Evolutionary conservation across 2,797 vertebrate species (phyloP), one percentile per base, ranked within the genome.

Genomic region (Hydrolagus colliei): DNA sequence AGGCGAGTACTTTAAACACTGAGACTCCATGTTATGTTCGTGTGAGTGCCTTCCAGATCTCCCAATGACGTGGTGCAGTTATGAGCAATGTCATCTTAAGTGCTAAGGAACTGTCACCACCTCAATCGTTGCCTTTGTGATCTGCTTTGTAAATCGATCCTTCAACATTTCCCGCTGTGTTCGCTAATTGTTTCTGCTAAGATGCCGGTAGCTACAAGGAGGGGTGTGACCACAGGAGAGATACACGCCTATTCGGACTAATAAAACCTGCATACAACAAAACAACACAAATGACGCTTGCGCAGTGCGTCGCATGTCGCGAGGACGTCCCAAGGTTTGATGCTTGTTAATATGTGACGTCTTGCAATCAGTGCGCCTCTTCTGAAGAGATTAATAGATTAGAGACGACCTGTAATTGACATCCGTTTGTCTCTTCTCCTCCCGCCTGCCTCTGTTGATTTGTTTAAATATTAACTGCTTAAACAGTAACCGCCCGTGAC

Each of bases 101-200:
- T 63, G 78, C 32, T 80, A 18, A 32, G 18, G 6, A 16, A 71
- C 9, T 10, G 4, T 71, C 63, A 71, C 16, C 9, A 71, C 11
- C 32, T 52, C 68, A 20, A 84, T 84, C 79, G 12, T 52, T 18
- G 79, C 41, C 27, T n/a, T 63, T 71, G 79, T 71, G 65, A 41
- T 35, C 79, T 84, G 32, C 32, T 84, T 71, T 84, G 27, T 84
- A 84, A 84, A 68, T 84, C 10, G 5, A 7, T 67, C 79, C 65
- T 71, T 41, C 13, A 84, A 52, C 63, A 41, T 84, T 84, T 84
- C 65, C 79, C 68, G 79, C 71, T 84, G 79, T 71, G 41, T 52
- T 3, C 41, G 79, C 32, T 71, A 18, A 20, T 9, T 68, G n/a
- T 84, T 84, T 67, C 65, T 71, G 79, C 68, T 63, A 84, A 84